A percentile compares a stretch with the other conserved stretches of the same genome.
Evolutionary conservation across 2,113 vertebrate genomes (phyloP).

Genomic region (Raphicerus campestris): DNA sequence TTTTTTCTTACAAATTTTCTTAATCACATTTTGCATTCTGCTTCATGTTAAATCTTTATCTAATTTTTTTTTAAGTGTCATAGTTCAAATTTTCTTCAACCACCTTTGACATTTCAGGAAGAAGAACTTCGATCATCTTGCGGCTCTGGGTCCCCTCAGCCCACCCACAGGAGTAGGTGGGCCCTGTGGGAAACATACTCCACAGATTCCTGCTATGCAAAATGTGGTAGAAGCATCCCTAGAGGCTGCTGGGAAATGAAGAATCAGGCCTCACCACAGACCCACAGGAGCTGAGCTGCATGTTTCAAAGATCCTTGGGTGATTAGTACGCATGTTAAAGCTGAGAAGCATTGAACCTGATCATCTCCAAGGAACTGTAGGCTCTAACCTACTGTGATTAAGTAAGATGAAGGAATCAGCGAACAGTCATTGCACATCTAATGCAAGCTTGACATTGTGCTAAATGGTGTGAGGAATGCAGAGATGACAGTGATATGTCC

Average conservation of each 20-base stretch:
- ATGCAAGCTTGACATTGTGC: not conserved
- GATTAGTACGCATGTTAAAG: too few species aligned
- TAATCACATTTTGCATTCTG: not conserved
- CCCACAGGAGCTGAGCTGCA: not conserved
- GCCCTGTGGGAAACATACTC: fast-evolving
- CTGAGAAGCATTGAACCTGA: not conserved
- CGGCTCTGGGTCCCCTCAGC: not conserved
- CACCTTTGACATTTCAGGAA: not conserved
- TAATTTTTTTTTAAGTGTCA: not conserved
- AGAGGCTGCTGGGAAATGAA: not conserved
- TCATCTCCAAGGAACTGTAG: not conserved
- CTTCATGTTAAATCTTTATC: not conserved
- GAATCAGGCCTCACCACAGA: not conserved
- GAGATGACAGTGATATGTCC: not conserved
- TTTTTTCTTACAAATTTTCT: not conserved
- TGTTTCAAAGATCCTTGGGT: not conserved
- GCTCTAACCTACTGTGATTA: not conserved
- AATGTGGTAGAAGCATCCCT: too few species aligned
- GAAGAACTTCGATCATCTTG: not conserved
- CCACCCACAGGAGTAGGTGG: not conserved
- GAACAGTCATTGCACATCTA: not conserved
- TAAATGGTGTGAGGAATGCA: not conserved
- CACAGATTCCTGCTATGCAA: not conserved
- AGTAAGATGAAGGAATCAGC: not conserved
- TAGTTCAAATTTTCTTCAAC: not conserved